Percentiles rank a stretch among this genome's conserved stretches.
phyloP scores from a whole-genome alignment of 2,888 invertebrate genomes.

The Tinea pellionella region DNA sequence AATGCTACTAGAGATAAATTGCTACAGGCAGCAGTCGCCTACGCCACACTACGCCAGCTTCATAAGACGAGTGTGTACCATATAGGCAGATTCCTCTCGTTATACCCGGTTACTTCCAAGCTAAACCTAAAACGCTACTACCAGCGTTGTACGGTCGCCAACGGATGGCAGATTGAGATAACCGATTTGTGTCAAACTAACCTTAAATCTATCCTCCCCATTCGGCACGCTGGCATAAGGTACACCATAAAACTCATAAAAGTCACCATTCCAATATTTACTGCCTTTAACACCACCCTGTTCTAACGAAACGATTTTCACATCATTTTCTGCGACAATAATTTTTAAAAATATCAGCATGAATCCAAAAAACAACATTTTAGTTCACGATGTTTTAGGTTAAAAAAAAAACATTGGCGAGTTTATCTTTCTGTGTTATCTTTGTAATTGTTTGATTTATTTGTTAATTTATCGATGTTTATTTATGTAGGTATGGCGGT shows the following conservation, averaged over 20 bases:
- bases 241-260: slow-evolving; percentile 48
- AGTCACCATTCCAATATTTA: slow-evolving; percentile 57
- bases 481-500: too few relatives aligned
- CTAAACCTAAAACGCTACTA: too few relatives aligned
- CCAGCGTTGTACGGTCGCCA: too few relatives aligned
- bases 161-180: too few relatives aligned
- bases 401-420: neutral
- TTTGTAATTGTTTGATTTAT: slow-evolving; percentile 5
- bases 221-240: slow-evolving; percentile 48
- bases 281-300: slow-evolving; percentile 39
- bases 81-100: too few relatives aligned
- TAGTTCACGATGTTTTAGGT: neutral
- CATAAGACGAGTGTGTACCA: too few relatives aligned
- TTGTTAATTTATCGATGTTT: slow-evolving; percentile 1
- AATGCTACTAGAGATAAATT: too few relatives aligned
- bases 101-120: too few relatives aligned
- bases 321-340: slow-evolving; percentile 24
- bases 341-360: slow-evolving; percentile 21
- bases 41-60: too few relatives aligned
- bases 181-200: slow-evolving; percentile 22
- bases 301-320: slow-evolving; percentile 32
- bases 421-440: neutral
- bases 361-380: slow-evolving; percentile 31
- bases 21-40: too few relatives aligned
- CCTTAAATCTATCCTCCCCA: slow-evolving; percentile 48